Evolutionary conservation across 2,113 vertebrate species (phyloP).

Genomic region (Ptilonorhynchus violaceus): DNA sequence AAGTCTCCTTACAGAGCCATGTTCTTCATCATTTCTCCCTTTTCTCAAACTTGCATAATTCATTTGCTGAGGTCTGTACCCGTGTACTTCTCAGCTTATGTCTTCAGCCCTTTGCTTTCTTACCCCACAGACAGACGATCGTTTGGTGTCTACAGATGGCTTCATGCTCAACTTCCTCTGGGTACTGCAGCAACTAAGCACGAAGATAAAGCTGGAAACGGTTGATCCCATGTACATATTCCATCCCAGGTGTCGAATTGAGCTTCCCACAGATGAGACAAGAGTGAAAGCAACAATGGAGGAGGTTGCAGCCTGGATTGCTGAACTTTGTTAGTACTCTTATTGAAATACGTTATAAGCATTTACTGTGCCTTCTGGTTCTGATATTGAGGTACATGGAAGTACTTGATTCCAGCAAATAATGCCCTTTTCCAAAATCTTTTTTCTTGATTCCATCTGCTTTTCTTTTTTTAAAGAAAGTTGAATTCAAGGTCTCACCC

Average conservation of each 20-base stretch:
- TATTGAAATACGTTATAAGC: fast-evolving
- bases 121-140: conserved; percentile 87
- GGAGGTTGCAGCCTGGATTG: conserved; percentile 87
- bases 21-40: not conserved
- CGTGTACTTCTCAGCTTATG: not conserved
- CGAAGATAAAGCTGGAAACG: conserved; percentile 96
- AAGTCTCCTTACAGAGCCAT: not conserved
- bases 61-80: not conserved
- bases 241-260: conserved; percentile 90
- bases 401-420: not conserved
- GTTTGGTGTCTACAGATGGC: conserved; percentile 94
- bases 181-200: conserved; percentile 97
- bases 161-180: conserved; percentile 99
- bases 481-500: not conserved
- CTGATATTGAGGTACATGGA: not conserved
- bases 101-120: not conserved
- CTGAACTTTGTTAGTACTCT: conserved; percentile 85
- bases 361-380: not conserved
- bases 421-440: not conserved
- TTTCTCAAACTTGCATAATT: not conserved
- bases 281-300: conserved; percentile 95
- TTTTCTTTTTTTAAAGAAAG: not conserved
- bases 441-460: not conserved
- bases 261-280: conserved; percentile 87
- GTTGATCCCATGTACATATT: conserved; percentile 98